Base-by-base conservation (phyloP, 2,113 vertebrate species). In the Caranx ignobilis region DNA sequence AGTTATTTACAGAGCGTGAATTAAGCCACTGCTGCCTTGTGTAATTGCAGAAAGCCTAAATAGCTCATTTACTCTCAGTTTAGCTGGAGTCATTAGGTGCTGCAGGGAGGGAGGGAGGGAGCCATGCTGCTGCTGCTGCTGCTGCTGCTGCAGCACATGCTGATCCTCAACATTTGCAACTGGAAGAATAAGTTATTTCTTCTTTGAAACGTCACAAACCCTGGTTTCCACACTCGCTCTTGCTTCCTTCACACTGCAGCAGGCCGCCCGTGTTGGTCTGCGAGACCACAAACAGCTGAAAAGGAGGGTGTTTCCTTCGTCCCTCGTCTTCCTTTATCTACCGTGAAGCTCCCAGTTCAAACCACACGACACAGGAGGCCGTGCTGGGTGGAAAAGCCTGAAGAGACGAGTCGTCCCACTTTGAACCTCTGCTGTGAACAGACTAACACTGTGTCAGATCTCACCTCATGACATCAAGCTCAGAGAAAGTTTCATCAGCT, bases 1-100 rank as follows among this genome's bases (percentile, higher is more conserved):
- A 69, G 18, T 86, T 84, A 89, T 72, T 77, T 82, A 82, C 71
- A 39, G 61, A 85, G 82, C 71, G 57, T 87, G 81, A 87, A 65
- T 84, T n/a, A 73, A 87, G 16, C 82, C 57, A 45, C 34, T 12
- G 19, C 59, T 21, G 71, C 71, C 35, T 91, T 86, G 84, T 15
- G 15, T 79, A 85, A 85, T 52, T 63, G 63, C 65, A 34, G 32
- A 60, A 18, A 34, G 45, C 47, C 71, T 71, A 75, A 84, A 52
- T 45, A 55, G 48, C 39, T 62, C 48, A 54, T 57, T 59, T 45
- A 59, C 54, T 66, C 26, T 64, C 31, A 50, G n/a, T 15, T 19
- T 18, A 11, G 60, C 41, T 35, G 7, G 3, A 0, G n/a, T 63
- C 48, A 55, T 32, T 1, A 34, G 62, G 34, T 43, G 48, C 52